Conservation (phyloP, 2,797 vertebrate genomes). For the Erethizon dorsatum region DNA sequence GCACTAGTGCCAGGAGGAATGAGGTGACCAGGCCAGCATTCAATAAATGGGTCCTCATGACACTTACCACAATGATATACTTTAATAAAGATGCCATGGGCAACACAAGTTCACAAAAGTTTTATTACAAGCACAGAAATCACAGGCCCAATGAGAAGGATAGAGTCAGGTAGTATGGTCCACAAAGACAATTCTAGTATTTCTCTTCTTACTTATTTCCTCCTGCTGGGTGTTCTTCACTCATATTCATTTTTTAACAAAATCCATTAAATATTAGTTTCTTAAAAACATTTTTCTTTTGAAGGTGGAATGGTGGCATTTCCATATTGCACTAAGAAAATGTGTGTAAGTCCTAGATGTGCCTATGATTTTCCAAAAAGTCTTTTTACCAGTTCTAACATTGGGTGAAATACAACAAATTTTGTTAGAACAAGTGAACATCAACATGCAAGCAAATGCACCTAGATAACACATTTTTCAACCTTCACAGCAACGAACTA, state of each 20-base stretch:
- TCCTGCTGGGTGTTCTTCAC: neutral
- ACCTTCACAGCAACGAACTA: neutral
- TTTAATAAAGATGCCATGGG: neutral
- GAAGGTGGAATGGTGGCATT: neutral
- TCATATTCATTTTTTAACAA: neutral
- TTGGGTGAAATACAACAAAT: neutral
- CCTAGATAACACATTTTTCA: neutral
- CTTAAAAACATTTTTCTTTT: neutral
- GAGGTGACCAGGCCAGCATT: neutral
- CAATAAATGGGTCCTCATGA: neutral
- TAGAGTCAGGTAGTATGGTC: accelerated
- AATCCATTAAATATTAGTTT: neutral
- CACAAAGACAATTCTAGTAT: neutral
- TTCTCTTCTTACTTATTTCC: neutral
- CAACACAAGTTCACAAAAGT: neutral
- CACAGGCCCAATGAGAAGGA: neutral
- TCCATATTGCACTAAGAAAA: neutral
- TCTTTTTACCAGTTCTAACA: neutral
- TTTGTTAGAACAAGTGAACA: neutral
- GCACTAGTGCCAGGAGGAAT: neutral
- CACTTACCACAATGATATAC: neutral
- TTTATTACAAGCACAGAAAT: neutral
- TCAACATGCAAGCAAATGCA: neutral
- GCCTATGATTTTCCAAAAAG: neutral
- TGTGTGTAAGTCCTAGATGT: neutral